phyloP scores from a whole-genome alignment of 2,113 vertebrate species.

The Riparia riparia region DNA sequence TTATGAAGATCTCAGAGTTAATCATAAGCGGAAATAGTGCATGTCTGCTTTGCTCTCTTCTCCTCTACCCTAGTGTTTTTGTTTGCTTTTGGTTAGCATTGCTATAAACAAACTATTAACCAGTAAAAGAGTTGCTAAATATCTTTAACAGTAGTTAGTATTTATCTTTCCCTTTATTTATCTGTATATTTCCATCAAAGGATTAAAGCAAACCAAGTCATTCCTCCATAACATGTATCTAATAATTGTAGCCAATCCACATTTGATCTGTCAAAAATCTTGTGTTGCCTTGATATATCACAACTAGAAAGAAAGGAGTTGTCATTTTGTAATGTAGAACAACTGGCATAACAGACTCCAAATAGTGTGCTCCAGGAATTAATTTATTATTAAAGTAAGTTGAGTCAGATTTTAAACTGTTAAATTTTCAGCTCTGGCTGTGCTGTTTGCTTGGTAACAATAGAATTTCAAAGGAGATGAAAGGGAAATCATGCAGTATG shows the following conservation, averaged over 20 bases:
- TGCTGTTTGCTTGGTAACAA: neutral
- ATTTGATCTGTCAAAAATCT: neutral
- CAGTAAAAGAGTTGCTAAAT: neutral
- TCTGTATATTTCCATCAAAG: neutral
- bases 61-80: neutral
- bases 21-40: neutral
- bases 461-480: neutral
- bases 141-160: neutral
- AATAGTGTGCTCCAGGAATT: conserved; percentile 2
- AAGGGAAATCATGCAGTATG: neutral
- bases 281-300: neutral
- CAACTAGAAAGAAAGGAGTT: neutral
- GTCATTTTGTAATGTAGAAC: conserved; percentile 12
- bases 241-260: neutral
- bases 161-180: neutral
- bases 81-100: neutral
- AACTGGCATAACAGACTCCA: conserved; percentile 26
- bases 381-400: conserved; percentile 1
- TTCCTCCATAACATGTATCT: neutral
- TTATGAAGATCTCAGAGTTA: neutral
- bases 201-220: neutral
- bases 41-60: fast-evolving
- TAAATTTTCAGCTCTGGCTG: neutral
- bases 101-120: neutral
- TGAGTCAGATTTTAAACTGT: neutral